These are phyloP conservation scores for Gonatopus flavifemur DNA, from an alignment of 1,140 invertebrate genomes.

Conservation along the genomic window DNA sequence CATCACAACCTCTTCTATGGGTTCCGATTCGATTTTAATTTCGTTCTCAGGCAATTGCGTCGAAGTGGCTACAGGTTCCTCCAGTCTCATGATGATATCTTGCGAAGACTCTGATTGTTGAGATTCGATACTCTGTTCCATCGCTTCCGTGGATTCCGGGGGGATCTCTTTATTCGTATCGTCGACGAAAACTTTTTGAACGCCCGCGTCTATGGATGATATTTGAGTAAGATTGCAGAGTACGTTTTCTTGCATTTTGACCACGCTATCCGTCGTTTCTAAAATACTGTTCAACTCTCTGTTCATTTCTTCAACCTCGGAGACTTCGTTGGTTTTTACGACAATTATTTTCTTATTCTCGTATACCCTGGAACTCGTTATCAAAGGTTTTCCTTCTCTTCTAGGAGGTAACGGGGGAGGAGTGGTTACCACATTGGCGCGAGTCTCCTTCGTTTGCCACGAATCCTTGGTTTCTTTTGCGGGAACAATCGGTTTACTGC, in stretches of 20 bases:
- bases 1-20: constrained; percentile 12
- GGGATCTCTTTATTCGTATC: constrained; percentile 10
- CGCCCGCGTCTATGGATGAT: constrained; percentile 24
- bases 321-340: constrained; percentile 39
- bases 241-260: constrained; percentile 53
- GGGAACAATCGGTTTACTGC: too few relatives aligned
- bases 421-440: not conserved
- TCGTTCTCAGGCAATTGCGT: constrained; percentile 1
- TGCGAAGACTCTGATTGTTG: not conserved
- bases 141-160: not conserved
- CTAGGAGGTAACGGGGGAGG: not conserved
- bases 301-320: constrained; percentile 52
- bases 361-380: constrained; percentile 45
- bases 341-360: constrained; percentile 45
- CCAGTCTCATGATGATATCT: not conserved
- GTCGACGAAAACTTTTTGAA: constrained; percentile 28
- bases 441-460: too few relatives aligned
- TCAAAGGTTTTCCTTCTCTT: constrained; percentile 17
- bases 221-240: constrained; percentile 48
- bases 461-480: constrained; percentile 6
- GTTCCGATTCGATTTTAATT: constrained; percentile 6
- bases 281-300: constrained; percentile 50
- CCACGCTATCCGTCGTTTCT: constrained; percentile 47
- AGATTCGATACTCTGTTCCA: constrained; percentile 8
- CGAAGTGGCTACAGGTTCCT: too few relatives aligned